Conservation (phyloP, 23 tunicate genomes). For the Clavelina lepadiformis region DNA sequence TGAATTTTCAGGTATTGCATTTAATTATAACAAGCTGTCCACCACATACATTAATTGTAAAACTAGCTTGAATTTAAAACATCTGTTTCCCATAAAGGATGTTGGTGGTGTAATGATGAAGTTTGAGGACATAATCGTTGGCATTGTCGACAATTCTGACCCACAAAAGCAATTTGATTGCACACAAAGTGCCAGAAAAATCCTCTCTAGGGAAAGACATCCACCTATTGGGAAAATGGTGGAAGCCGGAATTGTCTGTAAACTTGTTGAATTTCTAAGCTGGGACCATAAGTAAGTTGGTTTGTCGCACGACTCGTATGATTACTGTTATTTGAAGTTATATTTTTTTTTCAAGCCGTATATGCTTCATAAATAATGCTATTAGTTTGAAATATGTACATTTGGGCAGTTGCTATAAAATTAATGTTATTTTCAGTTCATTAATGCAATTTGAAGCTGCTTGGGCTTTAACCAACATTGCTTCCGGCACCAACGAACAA, state of each 20-base stretch:
- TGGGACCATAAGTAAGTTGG: slow-evolving; percentile 64
- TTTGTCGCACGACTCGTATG: background rate
- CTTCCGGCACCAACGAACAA: slow-evolving; percentile 94
- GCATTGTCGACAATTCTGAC: slow-evolving; percentile 50
- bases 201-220: slow-evolving; percentile 84
- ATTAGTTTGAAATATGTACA: background rate
- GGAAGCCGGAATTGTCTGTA: slow-evolving; percentile 63
- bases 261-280: slow-evolving; percentile 77
- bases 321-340: too few relatives aligned
- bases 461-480: slow-evolving; percentile 98
- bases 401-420: background rate
- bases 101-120: slow-evolving; percentile 34
- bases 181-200: slow-evolving; percentile 87
- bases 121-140: slow-evolving; percentile 69
- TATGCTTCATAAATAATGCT: background rate
- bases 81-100: slow-evolving; percentile 9
- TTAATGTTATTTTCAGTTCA: slow-evolving; percentile 15
- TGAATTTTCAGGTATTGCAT: slow-evolving; percentile 42
- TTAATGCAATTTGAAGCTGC: slow-evolving; percentile 97
- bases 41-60: background rate
- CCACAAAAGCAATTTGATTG: slow-evolving; percentile 52
- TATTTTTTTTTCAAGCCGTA: too few relatives aligned
- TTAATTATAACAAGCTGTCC: background rate
- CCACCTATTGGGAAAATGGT: slow-evolving; percentile 92
- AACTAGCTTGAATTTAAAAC: background rate